A percentile compares a stretch with the other conserved stretches of the same genome.
phyloP scores from a whole-genome alignment of 2,888 invertebrate genomes.

The Rhamphomyia laevipes region DNA sequence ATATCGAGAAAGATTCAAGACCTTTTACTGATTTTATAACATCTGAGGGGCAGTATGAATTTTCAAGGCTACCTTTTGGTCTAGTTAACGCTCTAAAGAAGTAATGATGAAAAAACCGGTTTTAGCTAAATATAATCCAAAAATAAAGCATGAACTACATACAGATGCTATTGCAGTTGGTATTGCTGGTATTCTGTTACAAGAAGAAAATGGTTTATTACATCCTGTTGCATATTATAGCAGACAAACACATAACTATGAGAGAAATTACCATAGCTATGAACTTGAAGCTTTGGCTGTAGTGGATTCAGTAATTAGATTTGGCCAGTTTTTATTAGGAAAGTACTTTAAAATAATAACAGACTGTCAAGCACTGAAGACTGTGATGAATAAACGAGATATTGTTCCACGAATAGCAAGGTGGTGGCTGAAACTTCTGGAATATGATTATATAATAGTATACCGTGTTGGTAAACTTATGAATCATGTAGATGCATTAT shows the following conservation, averaged over 20 bases:
- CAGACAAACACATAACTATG: constrained; percentile 18
- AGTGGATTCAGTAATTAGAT: background rate
- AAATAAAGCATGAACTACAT: background rate
- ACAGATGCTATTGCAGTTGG: too few species aligned
- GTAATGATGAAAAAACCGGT: background rate
- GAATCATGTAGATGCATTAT: background rate
- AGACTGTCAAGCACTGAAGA: too few species aligned
- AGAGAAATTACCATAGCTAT: too few species aligned
- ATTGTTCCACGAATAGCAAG: background rate
- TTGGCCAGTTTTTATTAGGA: background rate
- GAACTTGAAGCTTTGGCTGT: constrained; percentile 25
- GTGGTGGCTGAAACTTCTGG: background rate
- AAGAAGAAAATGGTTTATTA: background rate
- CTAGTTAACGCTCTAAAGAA: background rate
- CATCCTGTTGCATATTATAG: constrained; percentile 23
- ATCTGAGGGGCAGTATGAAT: background rate
- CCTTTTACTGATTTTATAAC: background rate
- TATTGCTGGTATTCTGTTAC: background rate
- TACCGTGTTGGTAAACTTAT: background rate
- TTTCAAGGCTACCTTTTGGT: background rate
- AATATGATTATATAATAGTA: background rate
- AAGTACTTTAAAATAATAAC: too few species aligned
- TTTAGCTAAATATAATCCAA: background rate
- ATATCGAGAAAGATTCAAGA: background rate
- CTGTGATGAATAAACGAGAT: too few species aligned